A percentile compares a stretch with the other conserved stretches of the same genome.
These are phyloP conservation scores for Cacoxenus indagator DNA, from an alignment of 2,888 invertebrate genomes.

Conservation along the genomic window DNA sequence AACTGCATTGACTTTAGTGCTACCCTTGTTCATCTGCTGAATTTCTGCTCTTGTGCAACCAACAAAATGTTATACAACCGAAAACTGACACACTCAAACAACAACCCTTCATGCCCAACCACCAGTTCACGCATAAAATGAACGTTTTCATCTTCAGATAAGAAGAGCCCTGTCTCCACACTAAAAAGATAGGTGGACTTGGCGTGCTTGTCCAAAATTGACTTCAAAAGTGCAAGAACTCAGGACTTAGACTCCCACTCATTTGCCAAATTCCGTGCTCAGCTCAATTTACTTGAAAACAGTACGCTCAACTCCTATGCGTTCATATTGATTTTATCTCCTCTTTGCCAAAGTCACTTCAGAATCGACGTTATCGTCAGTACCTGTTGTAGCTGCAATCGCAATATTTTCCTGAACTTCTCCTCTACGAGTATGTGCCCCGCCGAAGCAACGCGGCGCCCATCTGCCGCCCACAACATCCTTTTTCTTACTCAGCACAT, in stretches of 20 bases:
- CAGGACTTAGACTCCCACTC: not conserved
- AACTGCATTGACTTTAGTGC: slow-evolving; percentile 8
- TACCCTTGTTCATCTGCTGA: too few relatives aligned
- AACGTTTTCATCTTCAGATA: too few relatives aligned
- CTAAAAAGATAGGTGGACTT: not conserved
- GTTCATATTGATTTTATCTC: slow-evolving; percentile 18
- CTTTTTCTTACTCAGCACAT: not conserved
- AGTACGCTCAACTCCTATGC: not conserved
- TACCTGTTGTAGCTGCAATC: slow-evolving; percentile 10
- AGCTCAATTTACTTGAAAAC: not conserved
- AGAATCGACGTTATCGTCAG: not conserved
- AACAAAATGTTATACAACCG: too few relatives aligned
- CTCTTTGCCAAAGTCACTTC: not conserved
- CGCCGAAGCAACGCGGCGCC: too few relatives aligned
- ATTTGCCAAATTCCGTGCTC: not conserved
- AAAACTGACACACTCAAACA: too few relatives aligned
- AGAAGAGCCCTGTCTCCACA: too few relatives aligned
- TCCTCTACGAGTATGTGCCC: not conserved
- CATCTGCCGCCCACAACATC: not conserved
- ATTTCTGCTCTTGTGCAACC: too few relatives aligned
- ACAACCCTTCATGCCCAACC: not conserved
- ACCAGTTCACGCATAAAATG: slow-evolving; percentile 1
- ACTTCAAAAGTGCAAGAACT: not conserved
- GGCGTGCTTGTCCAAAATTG: not conserved
- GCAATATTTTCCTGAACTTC: not conserved